phyloP scores from a whole-genome alignment of 1,140 invertebrate genomes.

The Lepidotrigona ventralis region DNA sequence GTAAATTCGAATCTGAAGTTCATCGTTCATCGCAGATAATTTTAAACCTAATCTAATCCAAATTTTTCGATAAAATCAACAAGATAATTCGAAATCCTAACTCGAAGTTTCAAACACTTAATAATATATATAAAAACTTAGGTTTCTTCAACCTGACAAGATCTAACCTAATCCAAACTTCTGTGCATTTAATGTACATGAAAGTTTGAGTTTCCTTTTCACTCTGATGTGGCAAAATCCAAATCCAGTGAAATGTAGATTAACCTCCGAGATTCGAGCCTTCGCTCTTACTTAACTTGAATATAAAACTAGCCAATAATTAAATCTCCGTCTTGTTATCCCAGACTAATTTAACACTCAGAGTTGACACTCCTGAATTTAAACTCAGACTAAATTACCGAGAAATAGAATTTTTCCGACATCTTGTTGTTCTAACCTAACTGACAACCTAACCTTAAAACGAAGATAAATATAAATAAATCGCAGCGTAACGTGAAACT shows the following conservation, averaged over 20 bases:
- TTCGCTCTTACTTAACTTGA: not conserved
- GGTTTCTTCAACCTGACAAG: not conserved
- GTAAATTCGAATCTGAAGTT: no score
- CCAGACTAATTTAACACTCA: not conserved
- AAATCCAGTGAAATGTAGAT: no score
- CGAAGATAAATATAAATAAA: not conserved
- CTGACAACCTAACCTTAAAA: not conserved
- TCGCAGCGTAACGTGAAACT: not conserved
- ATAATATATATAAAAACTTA: no score
- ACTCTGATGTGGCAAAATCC: no score
- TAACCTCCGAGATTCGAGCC: no score
- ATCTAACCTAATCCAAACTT: not conserved
- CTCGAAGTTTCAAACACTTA: no score
- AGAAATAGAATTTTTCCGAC: not conserved
- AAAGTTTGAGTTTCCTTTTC: no score
- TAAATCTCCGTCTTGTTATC: not conserved
- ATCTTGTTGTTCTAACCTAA: not conserved
- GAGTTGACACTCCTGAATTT: not conserved
- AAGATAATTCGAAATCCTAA: no score
- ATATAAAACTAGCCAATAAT: not conserved
- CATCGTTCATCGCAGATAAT: no score
- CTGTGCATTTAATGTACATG: no score
- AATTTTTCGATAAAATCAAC: no score
- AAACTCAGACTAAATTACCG: not conserved
- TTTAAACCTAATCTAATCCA: no score